These are phyloP conservation scores for Zaprionus africanus DNA, from an alignment of 1,140 invertebrate genomes.

Conservation along the genomic window DNA sequence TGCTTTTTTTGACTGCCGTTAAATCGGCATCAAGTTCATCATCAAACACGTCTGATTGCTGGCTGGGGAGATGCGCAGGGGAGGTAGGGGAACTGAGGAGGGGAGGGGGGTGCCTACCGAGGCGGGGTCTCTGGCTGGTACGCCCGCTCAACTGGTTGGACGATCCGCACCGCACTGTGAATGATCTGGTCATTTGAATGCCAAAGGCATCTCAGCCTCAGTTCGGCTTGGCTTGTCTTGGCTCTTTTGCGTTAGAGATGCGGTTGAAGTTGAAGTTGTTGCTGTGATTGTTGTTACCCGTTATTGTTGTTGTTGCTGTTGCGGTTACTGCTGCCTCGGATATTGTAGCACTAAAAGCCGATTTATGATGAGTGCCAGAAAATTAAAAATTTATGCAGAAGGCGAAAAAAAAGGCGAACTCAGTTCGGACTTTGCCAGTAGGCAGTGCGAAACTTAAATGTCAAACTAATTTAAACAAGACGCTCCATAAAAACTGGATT, in stretches of 20 bases:
- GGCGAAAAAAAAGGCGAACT: slow-evolving; percentile 3
- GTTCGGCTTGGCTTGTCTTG: slow-evolving; percentile 25
- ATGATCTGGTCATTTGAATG: slow-evolving; percentile 73
- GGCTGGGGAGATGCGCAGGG: background rate
- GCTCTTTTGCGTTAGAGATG: slow-evolving; percentile 54
- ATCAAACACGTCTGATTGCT: slow-evolving; percentile 69
- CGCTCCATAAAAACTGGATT: slow-evolving; percentile 78
- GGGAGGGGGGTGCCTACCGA: background rate
- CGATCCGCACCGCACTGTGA: slow-evolving; percentile 3
- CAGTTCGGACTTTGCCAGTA: background rate
- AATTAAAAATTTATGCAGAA: slow-evolving; percentile 67
- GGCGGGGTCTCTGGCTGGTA: slow-evolving; percentile 40
- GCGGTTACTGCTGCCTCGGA: slow-evolving; percentile 1
- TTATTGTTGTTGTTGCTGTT: slow-evolving; percentile 4
- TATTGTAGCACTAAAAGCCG: slow-evolving; percentile 62
- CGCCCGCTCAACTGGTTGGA: slow-evolving; percentile 50
- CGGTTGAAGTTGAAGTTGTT: slow-evolving; percentile 21
- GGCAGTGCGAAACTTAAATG: slow-evolving; percentile 71
- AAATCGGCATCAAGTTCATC: slow-evolving; percentile 76
- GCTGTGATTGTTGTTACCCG: background rate
- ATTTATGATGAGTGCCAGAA: slow-evolving; percentile 73
- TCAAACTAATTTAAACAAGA: slow-evolving; percentile 81
- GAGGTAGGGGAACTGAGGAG: background rate
- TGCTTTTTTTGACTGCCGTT: slow-evolving; percentile 41
- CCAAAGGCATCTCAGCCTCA: slow-evolving; percentile 68